phyloP scores from a whole-genome alignment of 2,113 vertebrate species.

The Ifrita kowaldi region DNA sequence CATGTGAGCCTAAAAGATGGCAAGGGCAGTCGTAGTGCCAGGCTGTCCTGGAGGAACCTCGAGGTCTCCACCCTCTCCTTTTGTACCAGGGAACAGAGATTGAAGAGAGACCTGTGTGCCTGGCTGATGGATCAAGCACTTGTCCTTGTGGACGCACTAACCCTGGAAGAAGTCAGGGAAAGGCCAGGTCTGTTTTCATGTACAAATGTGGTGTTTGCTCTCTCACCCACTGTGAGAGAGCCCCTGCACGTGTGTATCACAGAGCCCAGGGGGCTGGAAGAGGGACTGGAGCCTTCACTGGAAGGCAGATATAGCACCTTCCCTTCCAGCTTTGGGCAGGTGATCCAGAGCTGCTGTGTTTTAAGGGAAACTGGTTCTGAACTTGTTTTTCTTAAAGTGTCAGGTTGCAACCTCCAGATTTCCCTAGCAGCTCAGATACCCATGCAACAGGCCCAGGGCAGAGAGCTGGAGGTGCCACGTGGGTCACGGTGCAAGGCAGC shows the following conservation, averaged over 20 bases:
- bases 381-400: background rate
- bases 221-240: background rate
- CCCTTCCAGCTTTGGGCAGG: background rate
- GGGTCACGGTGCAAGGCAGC: background rate
- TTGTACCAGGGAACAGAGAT: background rate
- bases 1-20: background rate
- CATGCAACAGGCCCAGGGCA: background rate
- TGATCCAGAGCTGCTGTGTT: background rate
- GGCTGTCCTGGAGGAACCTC: background rate
- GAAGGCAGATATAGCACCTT: background rate
- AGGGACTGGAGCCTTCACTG: background rate
- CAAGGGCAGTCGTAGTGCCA: background rate
- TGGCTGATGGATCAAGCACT: background rate
- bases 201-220: background rate
- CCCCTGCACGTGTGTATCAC: fast-evolving
- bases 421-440: background rate
- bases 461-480: background rate
- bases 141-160: background rate
- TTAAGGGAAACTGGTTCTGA: background rate
- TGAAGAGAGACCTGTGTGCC: background rate
- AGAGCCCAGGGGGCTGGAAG: background rate
- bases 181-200: background rate
- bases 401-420: background rate
- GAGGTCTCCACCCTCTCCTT: background rate
- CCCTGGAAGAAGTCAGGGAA: background rate